phyloP scores from a whole-genome alignment of 2,888 invertebrate species.

The Scaptomyza reducta region DNA sequence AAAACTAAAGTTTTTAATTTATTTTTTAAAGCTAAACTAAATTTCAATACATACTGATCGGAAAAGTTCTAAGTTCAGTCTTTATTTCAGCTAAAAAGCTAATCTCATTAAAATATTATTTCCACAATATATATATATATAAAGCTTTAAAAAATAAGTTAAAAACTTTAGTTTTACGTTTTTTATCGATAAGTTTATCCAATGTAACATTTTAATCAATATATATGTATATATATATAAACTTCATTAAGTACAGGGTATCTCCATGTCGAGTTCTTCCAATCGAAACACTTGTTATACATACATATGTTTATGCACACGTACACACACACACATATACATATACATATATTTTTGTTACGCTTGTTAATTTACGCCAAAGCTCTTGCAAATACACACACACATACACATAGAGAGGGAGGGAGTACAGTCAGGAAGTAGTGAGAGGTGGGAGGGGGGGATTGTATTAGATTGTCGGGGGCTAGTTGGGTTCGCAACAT shows the following conservation, averaged over 20 bases:
- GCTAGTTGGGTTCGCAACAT: conserved; percentile 37
- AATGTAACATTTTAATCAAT: too few species aligned
- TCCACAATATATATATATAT: background rate
- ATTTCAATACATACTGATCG: too few species aligned
- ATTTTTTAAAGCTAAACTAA: too few species aligned
- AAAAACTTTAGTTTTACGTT: too few species aligned
- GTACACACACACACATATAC: background rate
- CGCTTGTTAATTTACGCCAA: conserved; percentile 71
- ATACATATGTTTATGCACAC: too few species aligned
- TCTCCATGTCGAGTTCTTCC: background rate
- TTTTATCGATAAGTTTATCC: too few species aligned
- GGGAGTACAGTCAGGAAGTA: conserved; percentile 31
- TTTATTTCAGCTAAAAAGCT: too few species aligned
- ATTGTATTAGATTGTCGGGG: background rate
- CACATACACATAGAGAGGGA: background rate
- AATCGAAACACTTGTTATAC: background rate
- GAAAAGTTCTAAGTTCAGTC: too few species aligned
- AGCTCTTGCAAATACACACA: conserved; percentile 57
- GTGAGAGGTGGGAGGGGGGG: background rate
- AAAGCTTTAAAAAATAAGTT: too few species aligned
- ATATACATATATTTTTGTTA: conserved; percentile 38
- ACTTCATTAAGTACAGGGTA: conserved; percentile 3
- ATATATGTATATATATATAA: background rate
- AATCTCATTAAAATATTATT: background rate
- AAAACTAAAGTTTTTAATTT: too few species aligned